A percentile compares a stretch with the other conserved stretches of the same genome.
phyloP scores from a whole-genome alignment of 2,113 vertebrate species.

The Dromiciops gliroides region DNA sequence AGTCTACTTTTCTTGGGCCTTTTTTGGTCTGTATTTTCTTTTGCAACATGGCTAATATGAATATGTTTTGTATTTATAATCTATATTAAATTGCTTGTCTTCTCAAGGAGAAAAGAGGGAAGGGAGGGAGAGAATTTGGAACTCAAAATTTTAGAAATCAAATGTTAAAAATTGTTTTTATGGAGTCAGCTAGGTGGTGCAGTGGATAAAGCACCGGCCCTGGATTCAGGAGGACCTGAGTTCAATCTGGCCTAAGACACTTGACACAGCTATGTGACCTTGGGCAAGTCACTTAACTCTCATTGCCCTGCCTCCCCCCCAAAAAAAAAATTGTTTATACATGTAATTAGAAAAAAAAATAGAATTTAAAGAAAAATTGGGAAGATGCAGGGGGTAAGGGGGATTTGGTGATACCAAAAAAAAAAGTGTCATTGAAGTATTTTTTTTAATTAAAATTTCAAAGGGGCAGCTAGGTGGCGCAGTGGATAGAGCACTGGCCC shows the following conservation, averaged over 20 bases:
- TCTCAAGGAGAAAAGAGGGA: neutral
- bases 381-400: neutral
- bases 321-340: no score
- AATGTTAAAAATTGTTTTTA: no score
- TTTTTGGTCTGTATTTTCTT: neutral
- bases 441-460: neutral
- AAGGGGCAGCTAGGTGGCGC: no score
- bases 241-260: no score
- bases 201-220: no score
- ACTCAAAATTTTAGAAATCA: no score
- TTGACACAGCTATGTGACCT: no score
- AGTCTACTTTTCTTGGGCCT: neutral
- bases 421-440: neutral
- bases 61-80: neutral
- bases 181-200: no score
- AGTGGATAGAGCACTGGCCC: no score
- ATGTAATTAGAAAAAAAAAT: neutral
- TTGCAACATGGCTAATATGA: neutral
- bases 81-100: neutral
- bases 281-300: no score
- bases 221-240: no score
- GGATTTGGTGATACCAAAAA: neutral
- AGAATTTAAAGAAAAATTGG: neutral
- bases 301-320: no score
- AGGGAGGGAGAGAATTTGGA: neutral